Evolutionary conservation across 2,797 vertebrate species (phyloP).

Genomic region (Catamblyrhynchus diadema): DNA sequence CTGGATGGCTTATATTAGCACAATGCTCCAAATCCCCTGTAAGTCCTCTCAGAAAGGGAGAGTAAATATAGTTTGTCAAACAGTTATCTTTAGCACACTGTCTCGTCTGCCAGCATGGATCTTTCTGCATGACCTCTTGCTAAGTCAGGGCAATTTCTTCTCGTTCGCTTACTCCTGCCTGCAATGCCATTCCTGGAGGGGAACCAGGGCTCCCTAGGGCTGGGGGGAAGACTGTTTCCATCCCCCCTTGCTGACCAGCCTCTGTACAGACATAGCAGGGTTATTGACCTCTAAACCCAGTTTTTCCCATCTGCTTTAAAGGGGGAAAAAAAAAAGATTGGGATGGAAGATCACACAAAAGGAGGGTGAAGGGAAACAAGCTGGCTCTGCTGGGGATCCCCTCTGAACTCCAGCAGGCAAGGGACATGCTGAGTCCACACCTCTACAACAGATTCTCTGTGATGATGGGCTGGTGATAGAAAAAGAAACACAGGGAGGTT

Average conservation of each 20-base stretch:
- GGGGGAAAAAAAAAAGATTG: neutral
- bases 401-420: neutral
- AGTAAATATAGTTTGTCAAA: slow-evolving; percentile 67
- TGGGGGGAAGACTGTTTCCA: neutral
- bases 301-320: neutral
- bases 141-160: slow-evolving; percentile 61
- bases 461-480: neutral
- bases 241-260: neutral
- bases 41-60: slow-evolving; percentile 67
- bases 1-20: slow-evolving; percentile 59
- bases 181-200: neutral
- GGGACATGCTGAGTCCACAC: no score
- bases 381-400: neutral
- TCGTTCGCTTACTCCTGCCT: slow-evolving; percentile 21
- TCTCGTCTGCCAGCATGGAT: slow-evolving; percentile 53
- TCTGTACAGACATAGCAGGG: neutral
- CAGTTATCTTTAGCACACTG: slow-evolving; percentile 67
- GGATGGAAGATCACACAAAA: neutral
- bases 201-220: neutral
- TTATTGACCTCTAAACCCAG: neutral
- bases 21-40: slow-evolving; percentile 63
- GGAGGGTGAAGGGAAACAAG: neutral
- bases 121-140: slow-evolving; percentile 63
- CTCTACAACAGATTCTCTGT: neutral
- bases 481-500: neutral